These are phyloP conservation scores for Encarsia formosa DNA, from an alignment of 2,888 invertebrate genomes.

Conservation along the genomic window DNA sequence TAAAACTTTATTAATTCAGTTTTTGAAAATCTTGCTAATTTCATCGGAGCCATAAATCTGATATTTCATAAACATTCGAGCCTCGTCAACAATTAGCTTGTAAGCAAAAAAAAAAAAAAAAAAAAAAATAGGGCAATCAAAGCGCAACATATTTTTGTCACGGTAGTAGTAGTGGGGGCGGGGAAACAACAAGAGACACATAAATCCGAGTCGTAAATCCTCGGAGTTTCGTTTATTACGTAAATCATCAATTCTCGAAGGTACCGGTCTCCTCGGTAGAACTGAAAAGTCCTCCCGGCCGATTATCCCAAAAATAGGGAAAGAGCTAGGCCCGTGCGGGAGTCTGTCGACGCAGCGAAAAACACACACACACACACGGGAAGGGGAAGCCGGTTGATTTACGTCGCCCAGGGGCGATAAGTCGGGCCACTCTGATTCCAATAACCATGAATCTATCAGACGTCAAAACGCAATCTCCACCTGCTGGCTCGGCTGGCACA, in stretches of 20 bases:
- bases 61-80: too few species aligned
- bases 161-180: background rate
- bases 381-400: constrained; percentile 34
- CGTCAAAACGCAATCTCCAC: constrained; percentile 68
- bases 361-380: background rate
- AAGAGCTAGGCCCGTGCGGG: too few species aligned
- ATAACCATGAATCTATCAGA: constrained; percentile 78
- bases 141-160: too few species aligned
- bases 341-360: constrained; percentile 22
- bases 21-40: too few species aligned
- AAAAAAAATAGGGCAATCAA: too few species aligned
- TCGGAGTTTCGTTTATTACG: constrained; percentile 17
- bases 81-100: too few species aligned
- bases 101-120: too few species aligned
- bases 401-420: constrained; percentile 42
- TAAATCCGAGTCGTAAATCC: too few species aligned
- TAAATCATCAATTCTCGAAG: constrained; percentile 28
- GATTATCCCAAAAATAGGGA: too few species aligned
- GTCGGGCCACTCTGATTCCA: constrained; percentile 58
- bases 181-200: background rate
- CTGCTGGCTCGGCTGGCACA: constrained; percentile 47
- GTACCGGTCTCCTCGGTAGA: constrained; percentile 1
- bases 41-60: too few species aligned
- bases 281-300: constrained; percentile 1
- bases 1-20: too few species aligned